These are phyloP conservation scores for Psophia crepitans DNA, from an alignment of 2,113 vertebrate species.

Conservation along the genomic window DNA sequence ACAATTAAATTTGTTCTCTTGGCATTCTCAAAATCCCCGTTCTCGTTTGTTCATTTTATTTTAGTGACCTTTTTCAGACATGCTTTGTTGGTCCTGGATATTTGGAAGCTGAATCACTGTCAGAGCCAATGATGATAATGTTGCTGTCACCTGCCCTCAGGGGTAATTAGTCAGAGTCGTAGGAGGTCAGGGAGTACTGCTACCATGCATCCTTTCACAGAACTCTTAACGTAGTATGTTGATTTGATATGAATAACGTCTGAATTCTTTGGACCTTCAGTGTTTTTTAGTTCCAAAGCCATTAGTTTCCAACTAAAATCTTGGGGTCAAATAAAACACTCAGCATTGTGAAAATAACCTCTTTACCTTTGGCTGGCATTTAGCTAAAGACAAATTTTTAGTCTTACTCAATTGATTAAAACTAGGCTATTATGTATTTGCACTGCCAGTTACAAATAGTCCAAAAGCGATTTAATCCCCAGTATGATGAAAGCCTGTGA, in stretches of 20 bases:
- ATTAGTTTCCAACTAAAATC: neutral
- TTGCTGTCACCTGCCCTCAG: neutral
- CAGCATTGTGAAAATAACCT: neutral
- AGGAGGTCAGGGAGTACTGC: neutral
- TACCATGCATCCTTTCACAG: neutral
- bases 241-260: neutral
- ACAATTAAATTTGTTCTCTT: neutral
- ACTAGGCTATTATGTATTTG: neutral
- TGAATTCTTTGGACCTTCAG: neutral
- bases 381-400: neutral
- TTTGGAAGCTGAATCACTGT: neutral
- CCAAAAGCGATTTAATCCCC: neutral
- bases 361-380: neutral
- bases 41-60: neutral
- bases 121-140: neutral
- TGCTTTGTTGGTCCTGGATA: neutral
- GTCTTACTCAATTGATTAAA: neutral
- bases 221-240: neutral
- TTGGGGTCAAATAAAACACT: neutral
- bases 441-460: neutral
- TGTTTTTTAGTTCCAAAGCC: neutral
- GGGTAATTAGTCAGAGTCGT: neutral
- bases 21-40: neutral
- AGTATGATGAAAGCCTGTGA: neutral
- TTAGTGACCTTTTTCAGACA: constrained; percentile 7